These are phyloP conservation scores for Pyrrhia umbra DNA, from an alignment of 2,888 invertebrate species.

Conservation along the genomic window DNA sequence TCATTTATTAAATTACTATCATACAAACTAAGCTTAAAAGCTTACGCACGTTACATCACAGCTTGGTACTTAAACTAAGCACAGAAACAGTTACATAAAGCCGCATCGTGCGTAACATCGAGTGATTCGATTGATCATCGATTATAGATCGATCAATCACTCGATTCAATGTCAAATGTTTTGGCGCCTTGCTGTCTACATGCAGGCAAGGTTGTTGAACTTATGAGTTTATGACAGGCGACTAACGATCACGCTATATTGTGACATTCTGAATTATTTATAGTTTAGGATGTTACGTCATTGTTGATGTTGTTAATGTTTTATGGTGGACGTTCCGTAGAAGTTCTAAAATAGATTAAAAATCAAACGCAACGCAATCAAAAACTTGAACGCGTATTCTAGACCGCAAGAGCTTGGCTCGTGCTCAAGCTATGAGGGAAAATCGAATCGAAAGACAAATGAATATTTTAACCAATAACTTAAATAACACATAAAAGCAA, in stretches of 20 bases:
- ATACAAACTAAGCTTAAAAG: slow-evolving; percentile 26
- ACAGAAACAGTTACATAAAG: slow-evolving; percentile 57
- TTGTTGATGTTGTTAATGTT: slow-evolving; percentile 21
- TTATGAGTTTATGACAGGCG: slow-evolving; percentile 41
- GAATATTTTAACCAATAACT: slow-evolving; percentile 19
- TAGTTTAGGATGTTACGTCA: slow-evolving; percentile 24
- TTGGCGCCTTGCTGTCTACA: slow-evolving; percentile 84
- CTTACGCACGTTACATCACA: slow-evolving; percentile 40
- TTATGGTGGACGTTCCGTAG: slow-evolving; percentile 5
- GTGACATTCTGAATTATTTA: slow-evolving; percentile 39
- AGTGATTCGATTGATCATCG: slow-evolving; percentile 63
- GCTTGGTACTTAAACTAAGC: slow-evolving; percentile 39
- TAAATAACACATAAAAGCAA: neutral
- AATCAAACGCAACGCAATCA: neutral
- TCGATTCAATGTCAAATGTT: slow-evolving; percentile 72
- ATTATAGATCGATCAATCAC: slow-evolving; percentile 81
- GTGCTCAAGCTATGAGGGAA: neutral
- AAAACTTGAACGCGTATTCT: neutral
- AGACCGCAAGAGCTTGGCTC: neutral
- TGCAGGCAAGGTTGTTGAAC: slow-evolving; percentile 77
- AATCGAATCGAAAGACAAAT: neutral
- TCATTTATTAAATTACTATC: slow-evolving; percentile 9
- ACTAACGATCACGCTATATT: slow-evolving; percentile 44
- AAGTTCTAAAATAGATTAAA: neutral
- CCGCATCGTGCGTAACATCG: slow-evolving; percentile 50